Evolutionary conservation across 1,140 invertebrate species (phyloP), one percentile per base, ranked within the genome.

Genomic region (Aphelinus certus): DNA sequence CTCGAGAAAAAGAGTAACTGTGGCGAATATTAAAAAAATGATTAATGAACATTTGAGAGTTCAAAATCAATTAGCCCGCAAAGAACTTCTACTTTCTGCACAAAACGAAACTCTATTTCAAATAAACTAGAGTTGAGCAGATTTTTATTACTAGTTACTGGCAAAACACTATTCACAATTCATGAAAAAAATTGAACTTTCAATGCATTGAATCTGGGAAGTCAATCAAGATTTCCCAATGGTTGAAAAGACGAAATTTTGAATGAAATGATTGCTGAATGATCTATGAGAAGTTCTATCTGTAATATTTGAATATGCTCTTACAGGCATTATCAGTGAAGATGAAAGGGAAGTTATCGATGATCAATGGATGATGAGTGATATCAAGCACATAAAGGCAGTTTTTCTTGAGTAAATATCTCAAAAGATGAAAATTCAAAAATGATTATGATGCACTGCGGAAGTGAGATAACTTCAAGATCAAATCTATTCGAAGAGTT

Each of bases 31-130:
- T 6, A 53, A 53, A 53, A 48, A 55, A 48, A 74, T 26, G 57
- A 55, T 9, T 7, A 10, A 73, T 49, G 42, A 26, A 68, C 1
- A 53, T 26, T 46, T 46, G 47, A 51, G 9, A 68, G n/a, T 56
- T 63, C 49, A 57, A 56, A 26, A 3, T 1, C 26, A 42, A 56
- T 9, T 42, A 7, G 47, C 68, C n/a, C 6, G 51, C 46, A 68
- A 58, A 78, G 78, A 70, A 76, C 72, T 81, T 79, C 83, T 86
- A 87, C 86, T 87, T 88, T 87, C 86, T 87, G 87, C 86, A 87
- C 86, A 87, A 87, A 87, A 83, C 79, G 84, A 88, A 87, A 82
- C 84, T 82, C 81, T 80, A 83, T 82, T 78, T 85, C 79, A 81
- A 70, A 83, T 81, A 80, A 77, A 78, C 74, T 80, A 68, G 79